Base-by-base conservation (phyloP, 2,888 invertebrate species). In the Macrophya annulata region DNA sequence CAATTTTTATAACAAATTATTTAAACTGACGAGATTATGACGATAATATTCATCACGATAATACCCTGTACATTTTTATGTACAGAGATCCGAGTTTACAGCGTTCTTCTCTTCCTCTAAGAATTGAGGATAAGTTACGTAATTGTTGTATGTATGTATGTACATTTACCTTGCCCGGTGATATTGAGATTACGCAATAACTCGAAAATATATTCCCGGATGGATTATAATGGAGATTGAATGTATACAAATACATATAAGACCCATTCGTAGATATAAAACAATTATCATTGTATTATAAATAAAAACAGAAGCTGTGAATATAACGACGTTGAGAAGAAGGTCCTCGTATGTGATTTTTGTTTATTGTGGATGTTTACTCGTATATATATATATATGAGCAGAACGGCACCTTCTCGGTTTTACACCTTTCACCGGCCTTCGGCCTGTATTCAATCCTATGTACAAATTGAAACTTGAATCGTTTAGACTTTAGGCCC, bases 401-500 rank as follows among this genome's bases (percentile, higher is more conserved):
- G n/a, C n/a, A n/a, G 55, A 77, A 51, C 31, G 77, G 48, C 55
- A 55, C 77, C 31, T 55, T 77, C 51, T 9, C 51, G 25, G 77
- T 77, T 77, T 77, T 43, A 37, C 62, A 81, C 81, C 81, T 81
- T 62, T 81, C 81, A 59, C 62, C 62, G 81, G 81, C 81, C 81
- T 81, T 81, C 81, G 59, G 51, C 51, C 40, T 81, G 15, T 81
- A 43, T 81, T 81, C 62, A 21, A 81, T 81, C 81, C 15, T 31
- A 43, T 37, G 37, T 51, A 43, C 62, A 43, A 59, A 62, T 40
- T 81, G 81, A 43, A 81, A 40, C 81, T 43, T 40, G 59, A 81
- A 81, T 62, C 81, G 21, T 62, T 59, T 43, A 62, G 37, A 62
- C 71, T 40, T 71, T 9, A 40, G 2, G n/a, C 17, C 40, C 71